phyloP scores from a whole-genome alignment of 2,797 vertebrate genomes.

The Allochrocebus solatus region DNA sequence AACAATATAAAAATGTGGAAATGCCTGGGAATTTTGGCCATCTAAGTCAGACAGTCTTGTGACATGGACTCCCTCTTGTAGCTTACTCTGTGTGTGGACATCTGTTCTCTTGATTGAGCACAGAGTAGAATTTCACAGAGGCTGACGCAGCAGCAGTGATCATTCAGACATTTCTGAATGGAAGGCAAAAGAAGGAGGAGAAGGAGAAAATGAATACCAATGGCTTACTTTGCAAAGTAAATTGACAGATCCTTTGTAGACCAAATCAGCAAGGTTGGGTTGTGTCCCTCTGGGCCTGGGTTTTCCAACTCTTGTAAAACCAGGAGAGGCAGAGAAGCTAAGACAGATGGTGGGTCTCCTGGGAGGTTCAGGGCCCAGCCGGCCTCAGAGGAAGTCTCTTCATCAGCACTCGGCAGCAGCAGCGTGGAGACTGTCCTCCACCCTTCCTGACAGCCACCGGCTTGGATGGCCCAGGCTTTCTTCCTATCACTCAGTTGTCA shows the following conservation, averaged over 20 bases:
- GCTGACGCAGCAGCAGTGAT: background rate
- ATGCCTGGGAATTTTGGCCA: accelerated
- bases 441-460: background rate
- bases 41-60: background rate
- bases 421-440: accelerated
- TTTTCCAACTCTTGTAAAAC: background rate
- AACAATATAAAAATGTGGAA: accelerated
- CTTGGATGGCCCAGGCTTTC: accelerated
- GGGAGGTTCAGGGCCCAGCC: background rate
- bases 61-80: background rate
- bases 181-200: background rate
- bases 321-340: background rate
- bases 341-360: background rate
- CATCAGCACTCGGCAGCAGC: background rate
- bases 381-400: background rate
- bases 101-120: background rate
- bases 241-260: background rate
- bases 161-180: background rate
- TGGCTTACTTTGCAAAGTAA: background rate
- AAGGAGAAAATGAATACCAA: background rate
- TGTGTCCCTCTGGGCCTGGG: background rate
- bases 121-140: background rate
- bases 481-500: background rate
- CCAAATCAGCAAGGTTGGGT: background rate
- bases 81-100: background rate